A percentile compares a stretch with the other conserved stretches of the same genome.
These are phyloP conservation scores for Calcarius lapponicus DNA, from an alignment of 2,797 vertebrate species.

Conservation along the genomic window DNA sequence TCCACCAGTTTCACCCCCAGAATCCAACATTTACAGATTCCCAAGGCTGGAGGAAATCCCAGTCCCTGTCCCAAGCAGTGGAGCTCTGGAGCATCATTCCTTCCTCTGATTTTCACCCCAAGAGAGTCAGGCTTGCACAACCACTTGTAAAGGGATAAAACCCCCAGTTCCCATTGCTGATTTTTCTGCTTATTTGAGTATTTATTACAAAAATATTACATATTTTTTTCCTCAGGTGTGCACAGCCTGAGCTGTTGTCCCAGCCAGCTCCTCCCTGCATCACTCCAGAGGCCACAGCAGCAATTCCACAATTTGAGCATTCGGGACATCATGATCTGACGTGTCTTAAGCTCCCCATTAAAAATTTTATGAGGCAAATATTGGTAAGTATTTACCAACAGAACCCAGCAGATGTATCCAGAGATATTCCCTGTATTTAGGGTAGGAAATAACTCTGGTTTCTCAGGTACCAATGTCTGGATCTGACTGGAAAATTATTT, in stretches of 20 bases:
- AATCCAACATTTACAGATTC: neutral
- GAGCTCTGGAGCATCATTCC: neutral
- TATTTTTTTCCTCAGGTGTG: neutral
- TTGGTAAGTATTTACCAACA: neutral
- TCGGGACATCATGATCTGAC: neutral
- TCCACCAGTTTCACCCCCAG: neutral
- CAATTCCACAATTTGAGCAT: neutral
- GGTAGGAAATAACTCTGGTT: neutral
- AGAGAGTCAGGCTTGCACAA: neutral
- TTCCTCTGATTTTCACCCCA: neutral
- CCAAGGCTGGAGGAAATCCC: neutral
- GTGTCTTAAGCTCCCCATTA: neutral
- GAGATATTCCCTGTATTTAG: neutral
- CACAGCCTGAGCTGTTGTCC: neutral
- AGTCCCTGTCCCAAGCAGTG: rapidly evolving
- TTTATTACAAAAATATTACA: neutral
- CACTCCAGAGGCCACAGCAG: rapidly evolving
- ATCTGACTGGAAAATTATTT: neutral
- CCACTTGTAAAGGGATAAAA: neutral
- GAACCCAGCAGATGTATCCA: neutral
- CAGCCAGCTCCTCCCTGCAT: neutral
- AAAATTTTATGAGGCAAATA: neutral
- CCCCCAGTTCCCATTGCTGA: neutral
- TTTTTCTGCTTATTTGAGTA: neutral
- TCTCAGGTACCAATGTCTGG: neutral